phyloP scores from a whole-genome alignment of 53 echinoderm and acorn worm genomes.

The Zoroaster sp. region DNA sequence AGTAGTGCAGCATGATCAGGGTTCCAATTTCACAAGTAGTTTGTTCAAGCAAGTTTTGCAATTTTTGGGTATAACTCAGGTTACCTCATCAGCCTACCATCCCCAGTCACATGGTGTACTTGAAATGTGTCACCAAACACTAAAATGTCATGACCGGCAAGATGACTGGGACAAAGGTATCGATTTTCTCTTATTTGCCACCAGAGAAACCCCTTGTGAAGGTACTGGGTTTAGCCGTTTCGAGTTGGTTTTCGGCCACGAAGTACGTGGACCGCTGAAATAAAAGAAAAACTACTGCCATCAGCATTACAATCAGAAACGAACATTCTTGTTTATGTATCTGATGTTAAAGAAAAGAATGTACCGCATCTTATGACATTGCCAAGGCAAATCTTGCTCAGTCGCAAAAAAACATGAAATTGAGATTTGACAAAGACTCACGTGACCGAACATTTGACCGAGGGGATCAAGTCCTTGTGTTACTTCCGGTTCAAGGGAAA shows the following conservation, averaged over 20 bases:
- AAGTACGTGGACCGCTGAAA: constrained; percentile 61
- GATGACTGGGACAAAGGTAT: constrained; percentile 69
- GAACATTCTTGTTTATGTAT: constrained; percentile 67
- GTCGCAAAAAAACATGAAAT: constrained; percentile 61
- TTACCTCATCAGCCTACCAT: constrained; percentile 27
- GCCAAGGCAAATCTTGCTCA: constrained; percentile 34
- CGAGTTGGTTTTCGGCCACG: constrained; percentile 67
- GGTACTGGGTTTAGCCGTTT: constrained; percentile 67
- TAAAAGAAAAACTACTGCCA: constrained; percentile 57
- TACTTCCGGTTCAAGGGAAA: constrained; percentile 53
- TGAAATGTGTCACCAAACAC: constrained; percentile 61
- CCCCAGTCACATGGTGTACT: constrained; percentile 45
- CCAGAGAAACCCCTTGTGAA: constrained; percentile 52
- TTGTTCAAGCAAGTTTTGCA: constrained; percentile 29
- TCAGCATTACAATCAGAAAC: background rate
- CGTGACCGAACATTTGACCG: too few species aligned
- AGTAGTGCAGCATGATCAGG: constrained; percentile 29
- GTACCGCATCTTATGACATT: constrained; percentile 25
- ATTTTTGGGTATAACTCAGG: background rate
- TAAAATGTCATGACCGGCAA: constrained; percentile 41
- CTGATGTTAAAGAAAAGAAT: constrained; percentile 53
- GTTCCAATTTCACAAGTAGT: constrained; percentile 8
- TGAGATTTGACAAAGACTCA: constrained; percentile 27
- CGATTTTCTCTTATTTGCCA: constrained; percentile 65
- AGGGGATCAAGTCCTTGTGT: constrained; percentile 56